Conservation (phyloP, 1,140 invertebrate species). For the Aphelenchoides fujianensis region DNA sequence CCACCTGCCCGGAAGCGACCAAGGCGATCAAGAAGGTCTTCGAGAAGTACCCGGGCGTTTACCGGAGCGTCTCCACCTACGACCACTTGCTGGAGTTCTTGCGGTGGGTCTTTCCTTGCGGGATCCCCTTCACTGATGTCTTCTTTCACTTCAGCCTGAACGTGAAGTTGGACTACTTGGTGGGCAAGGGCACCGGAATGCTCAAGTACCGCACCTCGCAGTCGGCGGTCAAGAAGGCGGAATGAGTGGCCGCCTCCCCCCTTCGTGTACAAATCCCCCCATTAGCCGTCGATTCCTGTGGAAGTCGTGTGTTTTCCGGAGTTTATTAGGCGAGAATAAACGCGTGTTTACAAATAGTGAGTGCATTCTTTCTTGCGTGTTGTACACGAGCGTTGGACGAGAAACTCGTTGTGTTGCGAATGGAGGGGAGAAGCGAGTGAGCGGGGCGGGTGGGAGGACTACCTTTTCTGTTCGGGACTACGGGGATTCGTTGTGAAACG, state of each 20-base stretch:
- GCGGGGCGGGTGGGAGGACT: too few relatives aligned
- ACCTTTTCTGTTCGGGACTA: too few relatives aligned
- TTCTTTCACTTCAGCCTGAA: conserved; percentile 16
- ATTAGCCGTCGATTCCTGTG: neutral
- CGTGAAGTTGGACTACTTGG: conserved; percentile 47
- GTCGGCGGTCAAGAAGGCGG: conserved; percentile 17
- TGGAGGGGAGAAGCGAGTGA: too few relatives aligned
- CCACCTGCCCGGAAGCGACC: conserved; percentile 64
- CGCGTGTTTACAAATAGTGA: neutral
- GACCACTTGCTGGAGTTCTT: conserved; percentile 44
- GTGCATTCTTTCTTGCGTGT: too few relatives aligned
- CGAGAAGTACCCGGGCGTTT: conserved; percentile 50
- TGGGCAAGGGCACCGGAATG: conserved; percentile 46
- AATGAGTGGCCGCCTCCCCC: neutral
- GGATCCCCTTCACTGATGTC: neutral
- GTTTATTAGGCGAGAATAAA: neutral
- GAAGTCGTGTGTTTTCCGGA: neutral
- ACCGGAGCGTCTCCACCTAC: conserved; percentile 46
- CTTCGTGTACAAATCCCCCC: neutral
- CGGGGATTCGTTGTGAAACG: too few relatives aligned
- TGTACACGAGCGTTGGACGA: too few relatives aligned
- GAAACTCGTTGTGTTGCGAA: too few relatives aligned
- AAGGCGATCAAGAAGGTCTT: conserved; percentile 49
- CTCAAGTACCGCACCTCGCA: conserved; percentile 37
- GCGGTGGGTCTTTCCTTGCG: neutral